A percentile compares a stretch with the other conserved stretches of the same genome.
Evolutionary conservation across 2,113 vertebrate species (phyloP).

Genomic region (Ceratotherium simum): DNA sequence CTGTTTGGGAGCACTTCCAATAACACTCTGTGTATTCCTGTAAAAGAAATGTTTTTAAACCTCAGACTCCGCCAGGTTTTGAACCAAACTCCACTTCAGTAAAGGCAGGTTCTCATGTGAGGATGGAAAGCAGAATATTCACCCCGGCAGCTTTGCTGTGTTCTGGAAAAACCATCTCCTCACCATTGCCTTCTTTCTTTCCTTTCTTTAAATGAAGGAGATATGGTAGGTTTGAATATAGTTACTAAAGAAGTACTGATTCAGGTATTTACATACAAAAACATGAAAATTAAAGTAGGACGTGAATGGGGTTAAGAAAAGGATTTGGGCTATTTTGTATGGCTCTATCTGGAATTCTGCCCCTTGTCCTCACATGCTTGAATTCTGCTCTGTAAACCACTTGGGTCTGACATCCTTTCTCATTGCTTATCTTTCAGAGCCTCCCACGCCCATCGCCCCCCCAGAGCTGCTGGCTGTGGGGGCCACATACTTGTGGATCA

Average conservation of each 20-base stretch:
- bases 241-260: background rate
- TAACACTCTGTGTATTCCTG: fast-evolving
- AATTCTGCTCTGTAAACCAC: background rate
- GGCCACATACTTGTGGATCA: conserved; percentile 98
- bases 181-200: background rate
- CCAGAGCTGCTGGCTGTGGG: conserved; percentile 96
- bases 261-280: background rate
- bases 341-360: background rate
- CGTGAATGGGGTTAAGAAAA: background rate
- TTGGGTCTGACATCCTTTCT: background rate
- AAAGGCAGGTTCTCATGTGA: background rate
- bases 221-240: background rate
- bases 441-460: conserved; percentile 96
- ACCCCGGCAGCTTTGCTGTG: background rate
- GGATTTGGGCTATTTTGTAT: background rate
- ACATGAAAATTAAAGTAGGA: background rate
- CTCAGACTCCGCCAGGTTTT: background rate
- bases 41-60: background rate
- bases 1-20: background rate
- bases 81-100: background rate
- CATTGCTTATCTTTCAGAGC: conserved; percentile 87
- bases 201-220: background rate
- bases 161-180: background rate
- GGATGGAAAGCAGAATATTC: background rate
- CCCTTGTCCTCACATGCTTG: background rate